Base-by-base conservation (phyloP, 2,113 vertebrate genomes). In the Pangasianodon gigas region DNA sequence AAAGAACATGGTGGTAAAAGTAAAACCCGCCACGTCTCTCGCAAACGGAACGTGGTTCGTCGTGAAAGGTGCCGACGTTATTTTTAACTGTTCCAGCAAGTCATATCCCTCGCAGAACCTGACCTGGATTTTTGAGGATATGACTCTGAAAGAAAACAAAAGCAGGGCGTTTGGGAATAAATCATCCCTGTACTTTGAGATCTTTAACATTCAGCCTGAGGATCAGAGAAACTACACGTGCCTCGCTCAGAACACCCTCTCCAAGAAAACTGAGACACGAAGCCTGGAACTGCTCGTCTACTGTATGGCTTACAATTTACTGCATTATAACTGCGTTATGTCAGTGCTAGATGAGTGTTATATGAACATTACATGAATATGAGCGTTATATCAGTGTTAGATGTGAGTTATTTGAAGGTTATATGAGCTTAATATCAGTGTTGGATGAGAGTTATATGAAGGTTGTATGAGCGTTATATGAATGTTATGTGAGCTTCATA, bases 211-310 rank as follows among this genome's bases (percentile, higher is more conserved):
- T 60, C 95, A 95, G 0, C 93, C 91, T 0, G 71, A 82, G 9
- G 92, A 91, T 71, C 97, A 98, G 89, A 97, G 96, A 37, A 94
- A 95, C 80, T 97, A 97, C 90, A 96, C 91, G 41, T 98, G 97
- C 89, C 65, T 8, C 21, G 95, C 95, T 58, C 84, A 29, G 37
- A 96, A 97, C 92, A 2, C 6, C 1, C 48, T 96, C n/a, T 96
- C 95, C 4, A 86, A 93, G 4, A 93, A 87, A 46, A 90, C 13
- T 0, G 89, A 56, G 32, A 89, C 83, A 16, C 90, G 77, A 82
- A 96, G 94, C 92, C 79, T 90, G 0, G 90, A 97, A 91, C 95
- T 98, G 92, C 95, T 98, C 9, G 96, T 98, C n/a, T 98, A 97
- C 94, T 94, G 97, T 98, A 93, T 18, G 84, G 6, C 32, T 41